A percentile compares a stretch with the other conserved stretches of the same genome.
These are phyloP conservation scores for Trichosurus vulpecula DNA, from an alignment of 2,797 vertebrate genomes.

Conservation along the genomic window DNA sequence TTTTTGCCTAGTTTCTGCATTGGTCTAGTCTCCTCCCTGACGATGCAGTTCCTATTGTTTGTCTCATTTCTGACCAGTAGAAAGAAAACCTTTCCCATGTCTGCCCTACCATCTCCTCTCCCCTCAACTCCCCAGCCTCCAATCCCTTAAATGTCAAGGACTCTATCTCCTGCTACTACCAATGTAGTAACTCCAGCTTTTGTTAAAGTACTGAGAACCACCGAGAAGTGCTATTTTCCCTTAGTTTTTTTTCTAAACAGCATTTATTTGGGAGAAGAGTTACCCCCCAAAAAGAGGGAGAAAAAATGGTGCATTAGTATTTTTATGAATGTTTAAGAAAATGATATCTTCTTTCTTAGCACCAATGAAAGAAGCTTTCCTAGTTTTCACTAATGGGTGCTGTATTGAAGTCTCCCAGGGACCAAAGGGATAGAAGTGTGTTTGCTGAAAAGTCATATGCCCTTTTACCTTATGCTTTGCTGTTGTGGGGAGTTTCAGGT, in stretches of 20 bases:
- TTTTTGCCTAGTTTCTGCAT: not conserved
- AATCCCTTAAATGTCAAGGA: constrained; percentile 54
- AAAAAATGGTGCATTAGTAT: not conserved
- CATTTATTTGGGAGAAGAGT: not conserved
- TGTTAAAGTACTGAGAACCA: constrained; percentile 9
- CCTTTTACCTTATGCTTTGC: constrained; percentile 24
- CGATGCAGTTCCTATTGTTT: constrained; percentile 66
- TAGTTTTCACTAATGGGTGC: constrained; percentile 49
- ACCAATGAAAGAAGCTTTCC: constrained; percentile 24
- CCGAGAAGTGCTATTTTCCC: constrained; percentile 6
- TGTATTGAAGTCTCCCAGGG: constrained; percentile 29
- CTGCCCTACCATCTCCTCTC: not conserved
- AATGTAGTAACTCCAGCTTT: not conserved
- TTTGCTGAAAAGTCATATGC: not conserved
- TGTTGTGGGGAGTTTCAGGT: constrained; percentile 44
- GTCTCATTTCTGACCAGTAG: constrained; percentile 66
- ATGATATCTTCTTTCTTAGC: constrained; percentile 43
- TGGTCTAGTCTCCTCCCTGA: constrained; percentile 48
- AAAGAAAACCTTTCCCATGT: constrained; percentile 40
- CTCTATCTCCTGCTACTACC: constrained; percentile 23
- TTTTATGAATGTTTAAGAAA: constrained; percentile 26
- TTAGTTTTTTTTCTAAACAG: constrained; percentile 38
- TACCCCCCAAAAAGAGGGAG: not conserved
- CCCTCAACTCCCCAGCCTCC: not conserved
- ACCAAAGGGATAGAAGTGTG: not conserved